phyloP scores from a whole-genome alignment of 2,888 invertebrate species.

The Junonia oenone region DNA sequence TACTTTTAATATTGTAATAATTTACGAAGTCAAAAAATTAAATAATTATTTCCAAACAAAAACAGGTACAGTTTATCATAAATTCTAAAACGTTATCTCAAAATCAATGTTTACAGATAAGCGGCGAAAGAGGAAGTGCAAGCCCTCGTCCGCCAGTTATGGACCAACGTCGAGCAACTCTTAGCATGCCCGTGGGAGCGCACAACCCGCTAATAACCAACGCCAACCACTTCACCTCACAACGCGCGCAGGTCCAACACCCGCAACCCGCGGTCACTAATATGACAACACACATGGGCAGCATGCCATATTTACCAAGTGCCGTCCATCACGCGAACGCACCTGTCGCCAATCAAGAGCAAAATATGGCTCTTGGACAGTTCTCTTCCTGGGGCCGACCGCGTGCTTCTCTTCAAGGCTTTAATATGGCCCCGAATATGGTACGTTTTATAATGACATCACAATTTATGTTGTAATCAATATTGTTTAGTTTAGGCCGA shows the following conservation, averaged over 20 bases:
- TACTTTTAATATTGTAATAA: no score
- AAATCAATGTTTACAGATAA: conserved; percentile 36
- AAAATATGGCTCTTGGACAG: conserved; percentile 49
- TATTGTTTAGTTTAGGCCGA: no score
- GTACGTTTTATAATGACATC: conserved; percentile 32
- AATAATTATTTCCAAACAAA: no score
- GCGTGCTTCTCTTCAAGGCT: conserved; percentile 54
- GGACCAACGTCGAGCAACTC: conserved; percentile 53
- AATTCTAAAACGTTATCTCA: no score
- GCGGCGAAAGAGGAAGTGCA: conserved; percentile 56
- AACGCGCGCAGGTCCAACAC: conserved; percentile 33
- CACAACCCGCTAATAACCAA: conserved; percentile 31
- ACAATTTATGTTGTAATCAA: no score
- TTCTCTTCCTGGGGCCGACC: conserved; percentile 53
- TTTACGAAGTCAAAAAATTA: no score
- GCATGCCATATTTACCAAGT: conserved; percentile 60
- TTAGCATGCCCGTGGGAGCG: conserved; percentile 33
- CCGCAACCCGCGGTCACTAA: conserved; percentile 22
- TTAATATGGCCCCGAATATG: conserved; percentile 53
- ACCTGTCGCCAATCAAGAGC: conserved; percentile 39
- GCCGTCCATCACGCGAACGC: conserved; percentile 42
- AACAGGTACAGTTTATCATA: no score
- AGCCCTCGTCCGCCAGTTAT: conserved; percentile 53
- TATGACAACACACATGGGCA: conserved; percentile 47
- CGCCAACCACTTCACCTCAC: conserved; percentile 41